Evolutionary conservation across 2,797 vertebrate species (phyloP), one percentile per base, ranked within the genome.

Genomic region (Enoplosus armatus): DNA sequence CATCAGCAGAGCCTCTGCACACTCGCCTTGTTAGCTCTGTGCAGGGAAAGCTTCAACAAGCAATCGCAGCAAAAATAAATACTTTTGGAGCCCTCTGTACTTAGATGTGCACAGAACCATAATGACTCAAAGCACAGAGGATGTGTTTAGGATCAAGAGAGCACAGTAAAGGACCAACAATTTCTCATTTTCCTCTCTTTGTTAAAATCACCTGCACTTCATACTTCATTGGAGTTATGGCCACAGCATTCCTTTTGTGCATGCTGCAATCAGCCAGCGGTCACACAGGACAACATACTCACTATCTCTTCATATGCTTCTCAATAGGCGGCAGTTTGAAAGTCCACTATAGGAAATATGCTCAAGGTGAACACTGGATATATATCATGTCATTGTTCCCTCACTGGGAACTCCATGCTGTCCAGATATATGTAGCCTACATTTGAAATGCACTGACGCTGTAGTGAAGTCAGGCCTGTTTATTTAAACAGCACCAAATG

Each of bases 1-100:
- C 71, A 85, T 91, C 87, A 75, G 77, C 74, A 67, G 56, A 69
- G 74, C 80, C 64, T 70, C 72, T 26, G 60, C 73, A 58, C 67
- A 8, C 67, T 60, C 66, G 18, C 55, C 11, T 70, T 59, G 41
- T 75, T 72, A 58, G 63, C 67, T 29, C 62, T 27, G 61, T 27
- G 68, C 24, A 58, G 60, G 64, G 43, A 70, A 77, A 72, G 69
- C 41, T 51, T 61, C 69, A 69, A 59, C 24, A 43, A 67, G 43
- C 31, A 37, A 24, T 63, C 31, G 7, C n/a, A 54, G 26, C 4
- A 45, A 54, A 24, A 66, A 54, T n/a, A 72, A 54, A 47, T 31
- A 35, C 35, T 62, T 43, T 45, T 3, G 11, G 7, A 14, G 29
- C 2, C 8, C 18, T 47, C 2, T 10, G 26, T 35, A 14, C 1